Evolutionary conservation across 2,888 invertebrate species (phyloP), one percentile per base, ranked within the genome.

Genomic region (Vandiemenella viatica): DNA sequence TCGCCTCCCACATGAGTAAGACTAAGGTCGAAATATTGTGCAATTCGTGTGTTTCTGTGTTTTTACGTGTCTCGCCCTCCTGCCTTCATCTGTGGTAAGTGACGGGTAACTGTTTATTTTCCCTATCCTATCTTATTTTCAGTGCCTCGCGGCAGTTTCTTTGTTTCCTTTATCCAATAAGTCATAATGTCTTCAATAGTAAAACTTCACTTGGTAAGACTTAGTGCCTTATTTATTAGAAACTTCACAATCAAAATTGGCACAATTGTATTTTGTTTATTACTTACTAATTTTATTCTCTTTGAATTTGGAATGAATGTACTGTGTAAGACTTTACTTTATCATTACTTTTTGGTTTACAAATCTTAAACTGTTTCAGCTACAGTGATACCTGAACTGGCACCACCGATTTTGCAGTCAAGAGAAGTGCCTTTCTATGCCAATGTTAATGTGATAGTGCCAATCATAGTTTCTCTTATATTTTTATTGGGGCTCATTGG

Each of bases 331-430:
- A 20, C 23, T 6, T 16, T 44, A 40, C 38, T 19, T 37, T 41
- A 4, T 32, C 3, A 13, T 8, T 23, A 23, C 6, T 32, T 32
- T 32, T 4, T 32, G 3, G 10, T 32, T 10, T 32, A 32, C 3
- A 2, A 32, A 10, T 32, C n/a, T 32, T 2, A 32, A 13, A 13
- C n/a, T 32, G 32, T 59, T 64, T 0, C 56, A 70, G 71, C 67
- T 15, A 58, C 67, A 55, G 72, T 76, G 56, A 76, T 76, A 56
- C 79, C 79, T 43, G 80, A 81, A 59, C 64, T 80, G 50, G 68
- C 76, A 0, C 76, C 79, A 37, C 79, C 80, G n/a, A 76, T 76
- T 17, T 76, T 79, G 1, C 79, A 79, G 56, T 77, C 77, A 44
- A 77, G 74, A 21, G 74, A 76, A 56, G 72, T 80, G 52, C 75